Evolutionary conservation across 2,888 invertebrate genomes (phyloP).

Genomic region (Cataglyphis livida): DNA sequence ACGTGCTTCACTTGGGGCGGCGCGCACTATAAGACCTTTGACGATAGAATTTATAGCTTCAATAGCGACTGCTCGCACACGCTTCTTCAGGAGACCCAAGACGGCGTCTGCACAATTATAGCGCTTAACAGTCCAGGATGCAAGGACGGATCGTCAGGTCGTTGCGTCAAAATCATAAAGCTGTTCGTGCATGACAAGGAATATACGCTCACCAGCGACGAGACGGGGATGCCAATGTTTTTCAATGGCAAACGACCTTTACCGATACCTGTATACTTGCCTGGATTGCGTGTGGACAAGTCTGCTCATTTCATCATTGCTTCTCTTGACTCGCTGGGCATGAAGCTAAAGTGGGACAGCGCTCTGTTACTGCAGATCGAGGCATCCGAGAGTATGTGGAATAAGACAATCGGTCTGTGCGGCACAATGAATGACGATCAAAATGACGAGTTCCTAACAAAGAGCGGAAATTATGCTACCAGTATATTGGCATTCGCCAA

Average conservation of each 20-base stretch:
- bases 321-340: conserved; percentile 89
- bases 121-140: conserved; percentile 87
- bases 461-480: conserved; percentile 87
- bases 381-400: conserved; percentile 90
- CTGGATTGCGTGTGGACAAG: conserved; percentile 91
- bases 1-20: conserved; percentile 94
- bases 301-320: conserved; percentile 90
- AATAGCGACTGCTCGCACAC: conserved; percentile 92
- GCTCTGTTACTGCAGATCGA: conserved; percentile 88
- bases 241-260: conserved; percentile 83
- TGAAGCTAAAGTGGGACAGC: conserved; percentile 92
- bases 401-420: conserved; percentile 93
- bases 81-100: conserved; percentile 89
- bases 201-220: conserved; percentile 86
- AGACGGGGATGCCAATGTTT: conserved; percentile 67
- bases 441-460: conserved; percentile 90
- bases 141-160: conserved; percentile 84
- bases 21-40: conserved; percentile 94
- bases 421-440: conserved; percentile 91
- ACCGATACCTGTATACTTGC: conserved; percentile 91
- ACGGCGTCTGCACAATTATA: conserved; percentile 91
- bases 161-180: conserved; percentile 87
- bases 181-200: conserved; percentile 91
- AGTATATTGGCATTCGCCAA: conserved; percentile 86
- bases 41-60: conserved; percentile 92